phyloP scores from a whole-genome alignment of 2,888 invertebrate species.

The Neoascia interrupta region DNA sequence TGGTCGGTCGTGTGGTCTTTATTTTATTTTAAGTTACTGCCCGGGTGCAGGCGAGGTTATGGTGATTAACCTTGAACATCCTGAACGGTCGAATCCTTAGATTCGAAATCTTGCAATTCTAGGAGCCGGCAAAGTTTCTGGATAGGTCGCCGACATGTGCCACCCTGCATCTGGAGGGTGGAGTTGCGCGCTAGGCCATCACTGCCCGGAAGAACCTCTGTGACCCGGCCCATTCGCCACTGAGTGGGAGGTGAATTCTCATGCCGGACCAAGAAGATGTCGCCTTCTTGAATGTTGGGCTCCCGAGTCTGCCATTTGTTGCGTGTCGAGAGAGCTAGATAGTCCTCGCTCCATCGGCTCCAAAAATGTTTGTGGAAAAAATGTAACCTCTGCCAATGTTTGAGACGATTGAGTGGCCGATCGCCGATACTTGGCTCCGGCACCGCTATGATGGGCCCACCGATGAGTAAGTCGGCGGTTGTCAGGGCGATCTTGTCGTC shows the following conservation, averaged over 20 bases:
- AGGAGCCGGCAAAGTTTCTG: neutral
- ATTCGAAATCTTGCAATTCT: neutral
- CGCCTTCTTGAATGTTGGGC: neutral
- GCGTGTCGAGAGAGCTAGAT: neutral
- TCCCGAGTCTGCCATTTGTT: neutral
- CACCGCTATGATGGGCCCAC: constrained; percentile 24
- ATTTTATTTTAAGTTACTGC: too few species aligned
- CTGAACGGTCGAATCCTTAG: neutral
- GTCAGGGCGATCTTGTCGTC: constrained; percentile 47
- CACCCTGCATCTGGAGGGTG: neutral
- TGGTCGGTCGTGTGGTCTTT: too few species aligned
- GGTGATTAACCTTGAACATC: neutral
- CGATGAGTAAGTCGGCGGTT: constrained; percentile 50
- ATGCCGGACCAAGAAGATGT: constrained; percentile 4
- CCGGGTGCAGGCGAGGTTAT: too few species aligned
- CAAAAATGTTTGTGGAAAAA: neutral
- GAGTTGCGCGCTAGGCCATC: neutral
- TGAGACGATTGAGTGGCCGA: neutral
- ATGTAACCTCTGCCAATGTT: constrained; percentile 5
- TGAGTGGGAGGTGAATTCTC: constrained; percentile 5
- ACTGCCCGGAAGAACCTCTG: neutral
- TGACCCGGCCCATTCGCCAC: neutral
- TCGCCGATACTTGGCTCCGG: neutral
- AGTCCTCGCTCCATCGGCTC: too few species aligned
- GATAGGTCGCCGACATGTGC: neutral